Conservation (phyloP, 2,113 vertebrate genomes). For the Noctilio leporinus region DNA sequence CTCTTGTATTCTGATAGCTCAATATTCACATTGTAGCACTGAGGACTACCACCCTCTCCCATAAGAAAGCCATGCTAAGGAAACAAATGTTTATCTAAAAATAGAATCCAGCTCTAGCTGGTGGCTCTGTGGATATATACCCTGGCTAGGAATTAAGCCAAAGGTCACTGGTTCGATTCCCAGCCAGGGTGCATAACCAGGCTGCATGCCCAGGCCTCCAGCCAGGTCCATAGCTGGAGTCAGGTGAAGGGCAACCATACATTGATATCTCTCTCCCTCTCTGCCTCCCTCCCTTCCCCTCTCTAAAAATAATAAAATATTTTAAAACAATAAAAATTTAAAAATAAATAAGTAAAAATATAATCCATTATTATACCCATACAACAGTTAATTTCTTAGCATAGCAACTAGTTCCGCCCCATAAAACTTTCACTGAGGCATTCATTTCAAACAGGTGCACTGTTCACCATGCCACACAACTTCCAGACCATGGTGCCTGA, state of each 20-base stretch:
- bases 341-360: no score
- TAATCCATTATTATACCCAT: slow-evolving; percentile 55
- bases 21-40: slow-evolving; percentile 2
- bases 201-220: no score
- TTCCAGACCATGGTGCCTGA: not conserved
- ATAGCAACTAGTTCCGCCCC: slow-evolving; percentile 60
- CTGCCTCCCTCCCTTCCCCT: no score
- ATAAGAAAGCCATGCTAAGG: slow-evolving; percentile 40
- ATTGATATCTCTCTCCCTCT: no score
- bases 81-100: slow-evolving; percentile 62
- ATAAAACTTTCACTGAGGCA: slow-evolving; percentile 49
- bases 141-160: no score
- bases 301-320: no score
- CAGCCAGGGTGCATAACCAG: no score
- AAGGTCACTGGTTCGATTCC: no score
- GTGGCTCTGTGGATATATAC: no score
- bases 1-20: not conserved
- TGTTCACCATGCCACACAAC: not conserved
- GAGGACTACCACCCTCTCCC: not conserved
- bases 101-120: slow-evolving; percentile 66
- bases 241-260: no score
- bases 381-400: slow-evolving; percentile 45
- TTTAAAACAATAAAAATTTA: no score
- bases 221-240: no score
- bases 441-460: slow-evolving; percentile 41